A percentile compares a stretch with the other conserved stretches of the same genome.
Evolutionary conservation across 1,140 invertebrate genomes (phyloP).

Genomic region (Druon quercuslanigerum): DNA sequence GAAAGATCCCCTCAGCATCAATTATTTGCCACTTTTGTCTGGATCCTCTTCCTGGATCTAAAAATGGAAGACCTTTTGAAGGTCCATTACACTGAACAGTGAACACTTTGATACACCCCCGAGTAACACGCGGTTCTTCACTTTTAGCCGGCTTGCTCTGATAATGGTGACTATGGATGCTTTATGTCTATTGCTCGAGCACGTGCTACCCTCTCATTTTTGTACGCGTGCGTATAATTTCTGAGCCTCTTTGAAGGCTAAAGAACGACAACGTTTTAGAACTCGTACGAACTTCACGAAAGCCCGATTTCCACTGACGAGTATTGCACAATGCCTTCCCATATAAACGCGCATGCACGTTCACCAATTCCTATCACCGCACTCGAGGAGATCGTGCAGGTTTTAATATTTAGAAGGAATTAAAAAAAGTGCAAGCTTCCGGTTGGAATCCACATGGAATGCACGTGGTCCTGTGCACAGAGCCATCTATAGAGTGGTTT

Average conservation of each 20-base stretch:
- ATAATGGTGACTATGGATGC: background rate
- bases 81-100: background rate
- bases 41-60: background rate
- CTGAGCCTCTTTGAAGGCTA: constrained; percentile 10
- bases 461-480: constrained; percentile 21
- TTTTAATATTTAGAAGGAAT: background rate
- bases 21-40: too few species aligned
- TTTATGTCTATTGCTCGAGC: constrained; percentile 20
- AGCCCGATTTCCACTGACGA: constrained; percentile 59
- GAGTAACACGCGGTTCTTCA: background rate
- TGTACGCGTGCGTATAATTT: constrained; percentile 9
- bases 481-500: background rate
- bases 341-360: constrained; percentile 31
- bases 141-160: constrained; percentile 1
- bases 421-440: background rate
- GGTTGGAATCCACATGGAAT: constrained; percentile 32
- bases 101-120: background rate
- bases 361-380: constrained; percentile 6
- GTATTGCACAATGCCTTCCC: constrained; percentile 47
- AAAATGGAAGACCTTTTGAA: background rate
- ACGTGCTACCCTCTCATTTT: constrained; percentile 46
- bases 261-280: background rate
- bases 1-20: too few species aligned
- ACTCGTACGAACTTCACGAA: constrained; percentile 35
- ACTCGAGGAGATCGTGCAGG: background rate